phyloP scores from a whole-genome alignment of 2,113 vertebrate genomes.

The Hemiprocne comata region DNA sequence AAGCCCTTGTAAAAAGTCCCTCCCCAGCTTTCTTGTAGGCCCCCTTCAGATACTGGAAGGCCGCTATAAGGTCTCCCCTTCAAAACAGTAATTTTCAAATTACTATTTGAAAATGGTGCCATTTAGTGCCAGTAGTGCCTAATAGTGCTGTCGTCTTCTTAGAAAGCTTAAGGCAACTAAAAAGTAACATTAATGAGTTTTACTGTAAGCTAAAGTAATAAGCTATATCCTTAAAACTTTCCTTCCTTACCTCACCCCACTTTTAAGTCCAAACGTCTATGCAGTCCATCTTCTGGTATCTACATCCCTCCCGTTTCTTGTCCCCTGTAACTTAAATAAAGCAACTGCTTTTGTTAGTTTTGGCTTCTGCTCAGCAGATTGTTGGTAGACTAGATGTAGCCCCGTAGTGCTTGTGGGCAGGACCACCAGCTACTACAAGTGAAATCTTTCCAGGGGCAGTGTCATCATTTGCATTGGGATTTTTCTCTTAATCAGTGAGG shows the following conservation, averaged over 20 bases:
- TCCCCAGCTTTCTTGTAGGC: no score
- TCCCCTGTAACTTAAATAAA: not conserved
- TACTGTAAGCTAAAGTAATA: not conserved
- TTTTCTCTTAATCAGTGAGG: not conserved
- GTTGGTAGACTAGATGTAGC: not conserved
- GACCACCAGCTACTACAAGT: not conserved
- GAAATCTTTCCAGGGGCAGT: not conserved
- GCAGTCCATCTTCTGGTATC: not conserved
- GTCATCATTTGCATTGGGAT: not conserved
- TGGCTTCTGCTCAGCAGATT: not conserved
- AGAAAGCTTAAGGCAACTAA: not conserved
- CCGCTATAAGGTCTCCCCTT: no score
- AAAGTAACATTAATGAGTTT: not conserved
- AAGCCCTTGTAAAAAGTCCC: no score
- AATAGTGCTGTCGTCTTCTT: not conserved
- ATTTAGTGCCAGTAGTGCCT: not conserved
- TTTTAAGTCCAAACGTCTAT: not conserved
- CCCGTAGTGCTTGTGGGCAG: not conserved
- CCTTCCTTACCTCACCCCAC: not conserved
- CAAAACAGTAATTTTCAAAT: not conserved
- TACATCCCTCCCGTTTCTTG: not conserved
- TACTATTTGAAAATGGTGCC: not conserved
- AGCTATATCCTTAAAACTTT: not conserved
- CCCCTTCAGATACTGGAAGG: no score
- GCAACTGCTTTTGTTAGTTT: not conserved